A percentile compares a stretch with the other conserved stretches of the same genome.
phyloP scores from a whole-genome alignment of 2,113 vertebrate species.

The Tachycineta bicolor region DNA sequence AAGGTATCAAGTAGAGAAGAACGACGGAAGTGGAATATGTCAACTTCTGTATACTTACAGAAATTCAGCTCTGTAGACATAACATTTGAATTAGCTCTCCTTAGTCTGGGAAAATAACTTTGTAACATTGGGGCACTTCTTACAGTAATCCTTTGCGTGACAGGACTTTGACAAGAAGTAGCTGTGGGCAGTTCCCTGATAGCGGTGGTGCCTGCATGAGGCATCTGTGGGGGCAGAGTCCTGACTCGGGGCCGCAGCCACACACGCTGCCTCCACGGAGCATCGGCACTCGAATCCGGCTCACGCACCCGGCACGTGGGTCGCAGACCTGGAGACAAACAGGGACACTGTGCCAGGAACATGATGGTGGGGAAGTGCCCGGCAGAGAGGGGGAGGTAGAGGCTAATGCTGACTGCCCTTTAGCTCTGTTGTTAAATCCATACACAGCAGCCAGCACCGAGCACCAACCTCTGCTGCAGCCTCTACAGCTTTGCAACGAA shows the following conservation, averaged over 20 bases:
- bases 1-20: not conserved
- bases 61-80: not conserved
- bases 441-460: not conserved
- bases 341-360: rapidly evolving
- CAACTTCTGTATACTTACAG: not conserved
- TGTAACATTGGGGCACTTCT: not conserved
- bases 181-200: not conserved
- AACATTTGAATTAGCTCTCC: not conserved
- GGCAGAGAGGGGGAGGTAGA: not conserved
- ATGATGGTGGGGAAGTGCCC: rapidly evolving
- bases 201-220: not conserved
- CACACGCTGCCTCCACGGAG: not conserved
- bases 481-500: not conserved
- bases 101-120: not conserved
- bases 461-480: not conserved
- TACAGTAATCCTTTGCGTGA: not conserved
- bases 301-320: rapidly evolving
- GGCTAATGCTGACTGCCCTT: no score
- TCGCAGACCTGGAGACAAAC: not conserved
- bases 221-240: not conserved
- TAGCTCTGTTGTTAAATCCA: not conserved
- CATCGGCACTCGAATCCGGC: not conserved
- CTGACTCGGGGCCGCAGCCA: rapidly evolving
- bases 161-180: not conserved
- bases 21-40: not conserved